These are phyloP conservation scores for Macrotrachela quadricornifera DNA, from an alignment of 1,140 invertebrate genomes.

Conservation along the genomic window DNA sequence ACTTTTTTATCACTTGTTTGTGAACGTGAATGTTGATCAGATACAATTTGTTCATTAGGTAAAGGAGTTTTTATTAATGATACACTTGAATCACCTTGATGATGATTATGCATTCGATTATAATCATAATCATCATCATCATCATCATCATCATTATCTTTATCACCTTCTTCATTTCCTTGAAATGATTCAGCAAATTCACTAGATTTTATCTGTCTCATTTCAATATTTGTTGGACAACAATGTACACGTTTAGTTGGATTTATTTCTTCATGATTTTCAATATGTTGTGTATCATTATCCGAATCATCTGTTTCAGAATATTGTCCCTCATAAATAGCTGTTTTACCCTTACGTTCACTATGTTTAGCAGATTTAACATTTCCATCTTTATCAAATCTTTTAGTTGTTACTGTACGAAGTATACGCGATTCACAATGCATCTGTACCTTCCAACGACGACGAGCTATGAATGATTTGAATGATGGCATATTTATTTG, in stretches of 20 bases:
- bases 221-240: neutral
- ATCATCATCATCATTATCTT: neutral
- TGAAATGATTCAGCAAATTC: constrained; percentile 4
- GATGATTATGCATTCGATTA: too few relatives aligned
- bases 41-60: too few relatives aligned
- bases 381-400: constrained; percentile 5
- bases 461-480: constrained; percentile 32
- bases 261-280: neutral
- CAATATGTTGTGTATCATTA: neutral
- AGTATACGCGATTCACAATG: constrained; percentile 7
- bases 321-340: constrained; percentile 6
- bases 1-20: constrained; percentile 3
- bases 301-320: constrained; percentile 1
- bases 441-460: constrained; percentile 32
- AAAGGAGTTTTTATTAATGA: too few relatives aligned
- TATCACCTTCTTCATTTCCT: neutral
- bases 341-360: constrained; percentile 2
- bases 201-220: constrained; percentile 3
- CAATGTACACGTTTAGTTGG: neutral
- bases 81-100: too few relatives aligned
- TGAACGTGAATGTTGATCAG: neutral
- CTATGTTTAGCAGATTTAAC: neutral
- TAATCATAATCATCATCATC: too few relatives aligned
- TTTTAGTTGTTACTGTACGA: constrained; percentile 7
- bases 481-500: constrained; percentile 33